A percentile compares a stretch with the other conserved stretches of the same genome.
phyloP scores from a whole-genome alignment of 2,113 vertebrate species.

The Loxodonta africana region DNA sequence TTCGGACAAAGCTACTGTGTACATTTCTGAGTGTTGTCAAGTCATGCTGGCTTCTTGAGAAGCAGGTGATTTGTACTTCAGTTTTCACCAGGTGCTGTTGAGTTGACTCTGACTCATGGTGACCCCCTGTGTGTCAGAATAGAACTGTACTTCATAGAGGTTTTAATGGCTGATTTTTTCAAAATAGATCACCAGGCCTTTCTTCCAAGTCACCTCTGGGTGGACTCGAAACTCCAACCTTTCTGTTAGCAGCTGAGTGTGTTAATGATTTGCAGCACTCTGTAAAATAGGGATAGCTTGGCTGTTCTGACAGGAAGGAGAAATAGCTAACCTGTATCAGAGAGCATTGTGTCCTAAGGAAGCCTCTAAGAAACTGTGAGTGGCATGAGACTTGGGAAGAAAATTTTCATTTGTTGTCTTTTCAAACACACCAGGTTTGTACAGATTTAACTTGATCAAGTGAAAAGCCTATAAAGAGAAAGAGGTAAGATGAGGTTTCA shows the following conservation, averaged over 20 bases:
- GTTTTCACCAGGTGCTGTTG: neutral
- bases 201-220: neutral
- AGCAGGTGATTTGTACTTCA: neutral
- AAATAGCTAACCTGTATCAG: neutral
- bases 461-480: constrained; percentile 81
- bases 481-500: constrained; percentile 65
- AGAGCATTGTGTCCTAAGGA: neutral
- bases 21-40: neutral
- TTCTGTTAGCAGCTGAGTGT: neutral
- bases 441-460: constrained; percentile 80
- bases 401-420: constrained; percentile 78
- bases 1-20: neutral
- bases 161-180: neutral
- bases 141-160: neutral
- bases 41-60: neutral
- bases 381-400: constrained; percentile 68
- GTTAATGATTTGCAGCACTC: neutral
- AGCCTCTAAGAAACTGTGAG: constrained; percentile 49
- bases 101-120: neutral
- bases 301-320: neutral
- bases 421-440: constrained; percentile 70
- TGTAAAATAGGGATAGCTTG: neutral
- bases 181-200: neutral
- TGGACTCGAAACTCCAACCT: neutral
- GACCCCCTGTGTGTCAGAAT: neutral